Conservation (phyloP, 2,797 vertebrate species). For the Echiichthys vipera region DNA sequence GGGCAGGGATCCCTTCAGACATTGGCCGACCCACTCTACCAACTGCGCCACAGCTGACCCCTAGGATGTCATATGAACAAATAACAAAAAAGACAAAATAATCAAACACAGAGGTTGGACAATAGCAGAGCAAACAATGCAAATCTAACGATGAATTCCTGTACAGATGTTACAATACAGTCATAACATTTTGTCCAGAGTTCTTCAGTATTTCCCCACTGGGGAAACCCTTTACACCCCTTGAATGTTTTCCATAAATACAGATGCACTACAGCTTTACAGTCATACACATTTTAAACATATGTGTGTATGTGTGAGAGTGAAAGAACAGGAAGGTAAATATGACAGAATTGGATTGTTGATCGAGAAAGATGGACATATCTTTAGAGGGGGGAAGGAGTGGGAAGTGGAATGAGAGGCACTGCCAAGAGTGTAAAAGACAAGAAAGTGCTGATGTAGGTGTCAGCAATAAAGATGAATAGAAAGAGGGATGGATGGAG, state of each 20-base stretch:
- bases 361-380: slow-evolving; percentile 16
- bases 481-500: slow-evolving; percentile 7
- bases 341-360: neutral
- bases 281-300: no score
- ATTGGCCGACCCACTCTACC: no score
- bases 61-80: neutral
- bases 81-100: neutral
- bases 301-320: neutral
- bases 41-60: no score
- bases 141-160: neutral
- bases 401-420: slow-evolving; percentile 7
- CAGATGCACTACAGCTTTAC: slow-evolving; percentile 8
- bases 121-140: neutral
- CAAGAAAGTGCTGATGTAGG: slow-evolving; percentile 27
- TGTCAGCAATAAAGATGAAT: slow-evolving; percentile 25
- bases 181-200: neutral
- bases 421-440: slow-evolving; percentile 12
- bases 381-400: slow-evolving; percentile 15
- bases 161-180: neutral
- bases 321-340: neutral
- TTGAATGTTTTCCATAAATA: slow-evolving; percentile 34
- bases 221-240: neutral
- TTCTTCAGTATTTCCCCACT: neutral
- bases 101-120: neutral
- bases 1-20: no score